These are phyloP conservation scores for Megamerina dolium DNA, from an alignment of 2,888 invertebrate genomes.

Conservation along the genomic window DNA sequence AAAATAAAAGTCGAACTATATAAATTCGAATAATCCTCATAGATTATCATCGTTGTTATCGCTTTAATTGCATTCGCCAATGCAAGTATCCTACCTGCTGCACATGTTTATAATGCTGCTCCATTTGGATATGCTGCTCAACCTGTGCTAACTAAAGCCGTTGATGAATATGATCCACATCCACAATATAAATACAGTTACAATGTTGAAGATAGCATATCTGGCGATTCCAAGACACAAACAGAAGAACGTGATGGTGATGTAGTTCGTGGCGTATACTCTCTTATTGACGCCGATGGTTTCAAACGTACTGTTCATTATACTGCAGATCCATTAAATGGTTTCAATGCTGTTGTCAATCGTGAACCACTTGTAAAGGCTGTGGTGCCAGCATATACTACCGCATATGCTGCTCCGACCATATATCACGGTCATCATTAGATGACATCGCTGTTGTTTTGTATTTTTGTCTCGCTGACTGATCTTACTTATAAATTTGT, in stretches of 20 bases:
- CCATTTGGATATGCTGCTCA: conserved; percentile 16
- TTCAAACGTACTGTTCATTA: conserved; percentile 45
- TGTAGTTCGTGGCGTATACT: conserved; percentile 47
- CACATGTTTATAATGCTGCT: conserved; percentile 22
- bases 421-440: background rate
- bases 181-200: conserved; percentile 46
- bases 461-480: no score
- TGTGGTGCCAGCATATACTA: conserved; percentile 18
- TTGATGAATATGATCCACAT: conserved; percentile 43
- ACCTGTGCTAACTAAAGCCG: conserved; percentile 24
- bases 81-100: conserved; percentile 23
- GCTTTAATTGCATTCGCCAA: conserved; percentile 25
- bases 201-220: conserved; percentile 42
- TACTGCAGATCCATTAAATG: conserved; percentile 43
- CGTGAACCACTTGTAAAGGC: conserved; percentile 28
- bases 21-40: no score
- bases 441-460: no score
- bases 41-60: conserved; percentile 20
- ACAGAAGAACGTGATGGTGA: conserved; percentile 46
- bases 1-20: no score
- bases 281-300: conserved; percentile 47
- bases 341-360: conserved; percentile 46
- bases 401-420: conserved; percentile 19
- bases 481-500: no score
- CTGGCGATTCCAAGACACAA: conserved; percentile 48